Percentiles rank a stretch among this genome's conserved stretches.
Evolutionary conservation across 2,113 vertebrate species (phyloP).

Genomic region (Urocynchramus pylzowi): DNA sequence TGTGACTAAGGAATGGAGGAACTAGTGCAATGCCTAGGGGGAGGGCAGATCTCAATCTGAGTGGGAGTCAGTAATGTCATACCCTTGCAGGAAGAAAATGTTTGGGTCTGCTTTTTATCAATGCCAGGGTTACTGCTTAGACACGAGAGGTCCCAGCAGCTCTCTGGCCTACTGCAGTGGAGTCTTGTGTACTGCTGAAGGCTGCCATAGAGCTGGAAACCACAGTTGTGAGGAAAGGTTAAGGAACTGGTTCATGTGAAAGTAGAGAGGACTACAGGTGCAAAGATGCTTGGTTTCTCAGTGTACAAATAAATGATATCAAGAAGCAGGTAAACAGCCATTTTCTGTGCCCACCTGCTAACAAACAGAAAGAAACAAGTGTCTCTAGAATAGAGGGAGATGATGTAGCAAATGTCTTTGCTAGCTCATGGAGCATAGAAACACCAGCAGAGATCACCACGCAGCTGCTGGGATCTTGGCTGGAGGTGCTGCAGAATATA

Average conservation of each 20-base stretch:
- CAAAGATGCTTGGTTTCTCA: not conserved
- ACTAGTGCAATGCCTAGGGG: not conserved
- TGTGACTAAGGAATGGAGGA: not conserved
- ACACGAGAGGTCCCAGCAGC: not conserved
- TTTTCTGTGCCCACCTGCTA: not conserved
- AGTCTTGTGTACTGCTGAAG: not conserved
- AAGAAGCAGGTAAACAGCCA: not conserved
- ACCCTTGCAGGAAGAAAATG: not conserved
- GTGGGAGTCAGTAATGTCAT: not conserved
- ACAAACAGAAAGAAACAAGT: not conserved
- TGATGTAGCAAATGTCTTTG: not conserved
- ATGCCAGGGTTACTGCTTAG: not conserved
- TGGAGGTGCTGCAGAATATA: not conserved
- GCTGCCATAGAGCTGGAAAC: not conserved
- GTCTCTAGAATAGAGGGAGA: not conserved
- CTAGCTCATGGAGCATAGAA: not conserved
- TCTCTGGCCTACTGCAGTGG: not conserved
- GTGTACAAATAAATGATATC: not conserved
- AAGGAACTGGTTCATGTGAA: not conserved
- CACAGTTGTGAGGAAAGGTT: not conserved
- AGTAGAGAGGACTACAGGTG: not conserved
- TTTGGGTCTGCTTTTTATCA: not conserved
- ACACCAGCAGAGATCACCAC: not conserved
- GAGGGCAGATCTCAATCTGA: not conserved
- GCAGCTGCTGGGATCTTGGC: not conserved